Evolutionary conservation across 2,797 vertebrate genomes (phyloP).

Genomic region (Pipistrellus kuhlii): DNA sequence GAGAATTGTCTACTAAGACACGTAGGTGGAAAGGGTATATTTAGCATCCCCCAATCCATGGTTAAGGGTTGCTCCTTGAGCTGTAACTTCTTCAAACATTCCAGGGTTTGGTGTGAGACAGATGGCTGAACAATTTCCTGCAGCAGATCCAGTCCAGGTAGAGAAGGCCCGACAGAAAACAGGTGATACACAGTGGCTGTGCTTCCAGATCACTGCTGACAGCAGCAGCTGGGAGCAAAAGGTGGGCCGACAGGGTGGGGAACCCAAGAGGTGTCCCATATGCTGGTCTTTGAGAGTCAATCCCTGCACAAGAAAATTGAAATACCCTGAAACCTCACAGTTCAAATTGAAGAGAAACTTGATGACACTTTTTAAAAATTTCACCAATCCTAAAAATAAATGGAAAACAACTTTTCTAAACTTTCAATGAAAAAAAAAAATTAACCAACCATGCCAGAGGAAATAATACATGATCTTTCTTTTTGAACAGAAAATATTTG

Average conservation of each 20-base stretch:
- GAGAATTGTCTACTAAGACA: background rate
- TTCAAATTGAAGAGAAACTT: conserved; percentile 3
- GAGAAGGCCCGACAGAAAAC: background rate
- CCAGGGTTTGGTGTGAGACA: background rate
- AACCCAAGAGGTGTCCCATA: background rate
- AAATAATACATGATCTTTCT: background rate
- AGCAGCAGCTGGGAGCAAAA: background rate
- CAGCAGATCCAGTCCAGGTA: background rate
- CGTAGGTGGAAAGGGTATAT: background rate
- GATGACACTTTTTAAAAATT: background rate
- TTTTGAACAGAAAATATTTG: background rate
- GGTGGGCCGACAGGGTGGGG: background rate
- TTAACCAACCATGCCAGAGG: background rate
- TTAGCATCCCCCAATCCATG: too few species aligned
- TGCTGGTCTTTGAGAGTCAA: background rate
- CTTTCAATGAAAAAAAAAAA: background rate
- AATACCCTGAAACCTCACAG: background rate
- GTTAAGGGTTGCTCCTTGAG: background rate
- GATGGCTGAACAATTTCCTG: background rate
- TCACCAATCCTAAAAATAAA: background rate
- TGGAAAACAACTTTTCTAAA: background rate
- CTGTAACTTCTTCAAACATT: background rate
- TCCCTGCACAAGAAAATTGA: background rate
- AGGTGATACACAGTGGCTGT: background rate
- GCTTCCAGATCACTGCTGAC: background rate